Evolutionary conservation across 1,140 invertebrate species (phyloP).

Genomic region (Leptestheria dahalacensis): DNA sequence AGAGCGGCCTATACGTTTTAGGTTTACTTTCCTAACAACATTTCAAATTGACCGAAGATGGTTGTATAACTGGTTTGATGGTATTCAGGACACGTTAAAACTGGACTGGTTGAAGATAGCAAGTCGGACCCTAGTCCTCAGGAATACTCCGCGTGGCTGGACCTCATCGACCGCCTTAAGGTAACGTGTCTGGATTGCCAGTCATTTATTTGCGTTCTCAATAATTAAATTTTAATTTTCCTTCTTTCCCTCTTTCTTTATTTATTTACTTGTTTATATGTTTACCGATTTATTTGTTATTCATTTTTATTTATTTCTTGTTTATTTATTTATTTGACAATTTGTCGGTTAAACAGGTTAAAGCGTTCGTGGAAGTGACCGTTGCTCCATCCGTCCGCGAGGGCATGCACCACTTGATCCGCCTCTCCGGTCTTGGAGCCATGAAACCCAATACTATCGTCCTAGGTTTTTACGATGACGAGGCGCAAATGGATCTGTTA

Average conservation of each 20-base stretch:
- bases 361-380: slow-evolving; percentile 94
- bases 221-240: neutral
- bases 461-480: slow-evolving; percentile 72
- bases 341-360: slow-evolving; percentile 40
- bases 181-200: too few relatives aligned
- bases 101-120: slow-evolving; percentile 31
- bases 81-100: slow-evolving; percentile 1
- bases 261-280: neutral
- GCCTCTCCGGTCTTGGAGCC: slow-evolving; percentile 86
- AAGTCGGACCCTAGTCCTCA: slow-evolving; percentile 36
- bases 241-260: slow-evolving; percentile 27
- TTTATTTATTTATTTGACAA: neutral
- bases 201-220: too few relatives aligned
- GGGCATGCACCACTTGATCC: slow-evolving; percentile 80
- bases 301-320: neutral
- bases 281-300: neutral
- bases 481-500: slow-evolving; percentile 58
- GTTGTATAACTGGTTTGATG: neutral
- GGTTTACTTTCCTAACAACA: slow-evolving; percentile 52
- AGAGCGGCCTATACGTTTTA: slow-evolving; percentile 88
- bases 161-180: slow-evolving; percentile 46
- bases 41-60: neutral
- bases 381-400: slow-evolving; percentile 65
- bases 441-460: slow-evolving; percentile 98
- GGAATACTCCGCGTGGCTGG: slow-evolving; percentile 72